Conservation (phyloP, 2,797 vertebrate species). For the Hafferia zeledoni region DNA sequence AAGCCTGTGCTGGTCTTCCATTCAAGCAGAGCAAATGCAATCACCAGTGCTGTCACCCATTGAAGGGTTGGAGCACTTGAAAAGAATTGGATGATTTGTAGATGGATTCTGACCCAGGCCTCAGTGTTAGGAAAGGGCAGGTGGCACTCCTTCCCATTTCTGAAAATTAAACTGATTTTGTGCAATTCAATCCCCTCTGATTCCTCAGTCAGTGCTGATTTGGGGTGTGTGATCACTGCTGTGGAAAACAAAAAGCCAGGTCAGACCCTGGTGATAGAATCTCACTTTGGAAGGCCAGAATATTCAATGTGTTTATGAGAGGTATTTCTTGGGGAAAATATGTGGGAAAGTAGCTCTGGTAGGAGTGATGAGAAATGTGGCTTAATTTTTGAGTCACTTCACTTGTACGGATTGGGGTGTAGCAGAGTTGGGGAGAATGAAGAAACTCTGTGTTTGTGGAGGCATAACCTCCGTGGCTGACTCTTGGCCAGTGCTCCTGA, state of each 20-base stretch:
- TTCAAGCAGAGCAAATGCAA: constrained; percentile 47
- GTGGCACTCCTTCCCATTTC: background rate
- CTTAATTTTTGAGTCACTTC: constrained; percentile 59
- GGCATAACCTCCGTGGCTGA: constrained; percentile 62
- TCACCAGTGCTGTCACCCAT: background rate
- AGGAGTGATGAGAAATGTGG: background rate
- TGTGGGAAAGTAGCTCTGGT: background rate
- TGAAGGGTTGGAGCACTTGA: constrained; percentile 25
- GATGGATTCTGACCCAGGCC: background rate
- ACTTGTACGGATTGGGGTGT: constrained; percentile 39
- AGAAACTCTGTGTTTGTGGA: constrained; percentile 56
- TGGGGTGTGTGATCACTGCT: background rate
- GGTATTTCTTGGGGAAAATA: background rate
- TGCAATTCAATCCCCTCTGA: background rate
- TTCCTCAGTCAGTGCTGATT: background rate
- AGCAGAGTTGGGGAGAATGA: constrained; percentile 15
- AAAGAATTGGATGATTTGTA: background rate
- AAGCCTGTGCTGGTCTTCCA: background rate
- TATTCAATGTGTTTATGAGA: background rate
- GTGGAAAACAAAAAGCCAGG: background rate
- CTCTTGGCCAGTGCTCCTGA: constrained; percentile 75
- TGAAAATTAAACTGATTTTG: constrained; percentile 15
- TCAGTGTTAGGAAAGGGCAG: background rate
- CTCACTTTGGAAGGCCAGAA: background rate
- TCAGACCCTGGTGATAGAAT: background rate